Evolutionary conservation across 2,888 invertebrate genomes (phyloP).

Genomic region (Sthenelais limicola): DNA sequence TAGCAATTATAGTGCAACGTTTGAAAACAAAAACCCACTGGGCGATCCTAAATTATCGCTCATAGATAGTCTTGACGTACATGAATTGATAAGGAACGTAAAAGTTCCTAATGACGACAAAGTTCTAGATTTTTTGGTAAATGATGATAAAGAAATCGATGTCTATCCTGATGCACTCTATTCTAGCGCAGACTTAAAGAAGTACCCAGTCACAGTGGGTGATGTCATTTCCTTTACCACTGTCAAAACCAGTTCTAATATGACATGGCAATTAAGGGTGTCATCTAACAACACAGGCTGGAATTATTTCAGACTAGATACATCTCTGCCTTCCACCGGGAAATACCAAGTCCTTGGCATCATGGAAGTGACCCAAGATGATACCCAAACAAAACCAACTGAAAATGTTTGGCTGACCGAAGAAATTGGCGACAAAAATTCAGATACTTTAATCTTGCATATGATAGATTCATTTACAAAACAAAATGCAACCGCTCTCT

Average conservation of each 20-base stretch:
- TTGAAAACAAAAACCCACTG: slow-evolving; percentile 57
- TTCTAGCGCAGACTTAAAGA: background rate
- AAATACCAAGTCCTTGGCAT: no score
- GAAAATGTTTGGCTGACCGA: no score
- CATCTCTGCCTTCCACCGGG: no score
- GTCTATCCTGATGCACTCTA: slow-evolving; percentile 48
- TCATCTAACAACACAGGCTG: background rate
- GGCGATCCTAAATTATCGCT: slow-evolving; percentile 57
- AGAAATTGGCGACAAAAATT: no score
- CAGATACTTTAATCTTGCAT: no score
- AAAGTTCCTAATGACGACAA: slow-evolving; percentile 50
- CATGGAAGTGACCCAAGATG: no score
- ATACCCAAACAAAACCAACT: no score
- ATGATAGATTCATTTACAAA: no score
- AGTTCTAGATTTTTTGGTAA: slow-evolving; percentile 54
- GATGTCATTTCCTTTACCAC: background rate
- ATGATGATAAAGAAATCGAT: slow-evolving; percentile 49
- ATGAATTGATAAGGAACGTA: slow-evolving; percentile 54
- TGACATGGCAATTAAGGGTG: background rate
- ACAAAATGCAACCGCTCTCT: no score
- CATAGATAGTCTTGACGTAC: slow-evolving; percentile 51
- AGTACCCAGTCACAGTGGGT: background rate
- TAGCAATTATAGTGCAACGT: slow-evolving; percentile 56
- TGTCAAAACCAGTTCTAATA: background rate
- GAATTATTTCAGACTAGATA: slow-evolving; percentile 6